Base-by-base conservation (phyloP, 2,888 invertebrate genomes). In the Drosophila meridionalis region DNA sequence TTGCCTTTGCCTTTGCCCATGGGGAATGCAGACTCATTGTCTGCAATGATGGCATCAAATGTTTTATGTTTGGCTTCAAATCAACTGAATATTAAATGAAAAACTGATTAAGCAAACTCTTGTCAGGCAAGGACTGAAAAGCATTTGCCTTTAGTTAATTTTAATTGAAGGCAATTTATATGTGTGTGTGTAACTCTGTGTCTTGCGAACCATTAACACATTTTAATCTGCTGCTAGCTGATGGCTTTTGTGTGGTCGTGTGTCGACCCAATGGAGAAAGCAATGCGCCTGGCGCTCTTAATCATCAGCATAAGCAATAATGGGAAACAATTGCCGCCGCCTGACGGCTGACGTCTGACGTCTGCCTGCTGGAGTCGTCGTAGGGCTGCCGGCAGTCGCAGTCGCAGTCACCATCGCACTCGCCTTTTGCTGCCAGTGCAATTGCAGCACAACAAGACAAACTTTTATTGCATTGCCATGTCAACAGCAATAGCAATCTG, bases 391-490 rank as follows among this genome's bases (percentile, higher is more conserved):
- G 58, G 28, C 45, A 53, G 53, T 42, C 53, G 20, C 20, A 20
- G 20, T 20, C 20, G 20, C 20, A 20, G 20, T 20, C 20, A 1
- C 20, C 0, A 1, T 20, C 20, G 26, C 56, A 53, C 53, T 42
- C 53, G 69, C 76, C 86, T 73, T 77, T 85, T 87, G 78, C 78
- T 86, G 84, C 88, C 88, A 65, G 69, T 76, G 80, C 87, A 86
- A 67, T 71, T 83, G 86, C 72, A 52, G 65, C 65, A 34, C 34
- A 61, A 60, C 55, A 78, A 72, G 82, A 76, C 79, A 77, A 83
- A 89, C 82, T 89, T 85, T 89, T 90, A 89, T 89, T 90, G 90
- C 90, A 80, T 89, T 90, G 89, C 86, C 90, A 89, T 89, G 90
- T 90, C 90, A 90, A 90, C 90, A 90, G 83, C 87, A 87, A 80